Percentiles rank a stretch among this genome's conserved stretches.
These are phyloP conservation scores for Magallana angulata DNA, from an alignment of 1,140 invertebrate genomes.

Conservation along the genomic window DNA sequence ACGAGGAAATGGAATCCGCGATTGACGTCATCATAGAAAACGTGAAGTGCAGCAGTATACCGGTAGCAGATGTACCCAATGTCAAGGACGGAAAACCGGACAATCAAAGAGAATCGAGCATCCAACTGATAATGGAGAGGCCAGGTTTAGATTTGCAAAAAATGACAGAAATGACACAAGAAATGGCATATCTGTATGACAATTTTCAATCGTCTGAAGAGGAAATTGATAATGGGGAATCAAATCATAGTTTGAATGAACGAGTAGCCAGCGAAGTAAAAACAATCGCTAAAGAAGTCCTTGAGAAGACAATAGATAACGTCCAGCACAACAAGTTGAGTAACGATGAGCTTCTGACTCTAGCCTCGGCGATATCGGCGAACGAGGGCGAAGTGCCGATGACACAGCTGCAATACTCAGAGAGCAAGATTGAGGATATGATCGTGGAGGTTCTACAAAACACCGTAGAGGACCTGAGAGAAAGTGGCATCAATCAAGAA, in stretches of 20 bases:
- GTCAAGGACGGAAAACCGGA: not conserved
- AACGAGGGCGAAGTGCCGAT: constrained; percentile 1
- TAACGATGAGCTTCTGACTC: constrained; percentile 34
- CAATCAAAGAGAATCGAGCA: not conserved
- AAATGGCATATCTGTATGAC: constrained; percentile 48
- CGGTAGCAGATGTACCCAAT: not conserved
- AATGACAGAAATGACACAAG: constrained; percentile 52
- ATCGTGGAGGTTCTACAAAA: constrained; percentile 47
- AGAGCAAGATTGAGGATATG: constrained; percentile 43
- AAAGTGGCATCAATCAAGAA: constrained; percentile 22
- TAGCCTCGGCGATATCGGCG: constrained; percentile 34
- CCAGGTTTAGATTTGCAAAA: constrained; percentile 47
- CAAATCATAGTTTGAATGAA: not conserved
- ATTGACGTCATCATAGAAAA: constrained; percentile 47
- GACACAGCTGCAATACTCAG: not conserved
- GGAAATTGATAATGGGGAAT: not conserved
- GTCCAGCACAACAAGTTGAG: constrained; percentile 38
- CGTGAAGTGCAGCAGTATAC: constrained; percentile 41
- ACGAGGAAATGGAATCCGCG: constrained; percentile 43
- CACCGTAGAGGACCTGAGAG: constrained; percentile 17
- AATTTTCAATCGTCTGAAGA: not conserved
- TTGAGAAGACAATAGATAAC: constrained; percentile 43
- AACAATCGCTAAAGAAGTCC: not conserved
- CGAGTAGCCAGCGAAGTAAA: not conserved
- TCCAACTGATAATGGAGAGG: not conserved